A percentile compares a stretch with the other conserved stretches of the same genome.
Conservation (phyloP, 2,888 invertebrate genomes). For the Xestobium rufovillosum region DNA sequence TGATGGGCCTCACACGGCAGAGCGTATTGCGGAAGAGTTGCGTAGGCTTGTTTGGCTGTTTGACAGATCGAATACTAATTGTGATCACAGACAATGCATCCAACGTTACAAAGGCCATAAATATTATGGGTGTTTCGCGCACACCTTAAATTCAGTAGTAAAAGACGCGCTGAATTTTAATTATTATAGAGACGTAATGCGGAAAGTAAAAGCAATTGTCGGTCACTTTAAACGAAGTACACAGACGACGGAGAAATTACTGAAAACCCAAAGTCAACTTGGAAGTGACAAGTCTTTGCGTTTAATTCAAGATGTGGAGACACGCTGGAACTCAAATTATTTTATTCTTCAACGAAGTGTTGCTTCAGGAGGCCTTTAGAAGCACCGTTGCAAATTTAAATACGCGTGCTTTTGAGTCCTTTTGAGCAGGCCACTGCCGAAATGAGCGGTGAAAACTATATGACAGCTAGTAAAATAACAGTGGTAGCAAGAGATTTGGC, state of each 20-base stretch:
- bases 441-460: background rate
- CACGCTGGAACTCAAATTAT: conserved; percentile 18
- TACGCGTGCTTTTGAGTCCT: conserved; percentile 22
- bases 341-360: conserved; percentile 15
- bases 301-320: conserved; percentile 14
- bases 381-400: conserved; percentile 15
- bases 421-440: conserved; percentile 9
- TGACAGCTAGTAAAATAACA: background rate
- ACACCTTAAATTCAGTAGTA: conserved; percentile 24
- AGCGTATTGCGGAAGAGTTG: conserved; percentile 24
- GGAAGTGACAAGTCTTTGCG: conserved; percentile 9
- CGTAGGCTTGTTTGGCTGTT: conserved; percentile 24
- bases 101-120: conserved; percentile 24
- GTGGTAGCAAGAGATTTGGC: conserved; percentile 1
- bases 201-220: too few relatives aligned
- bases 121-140: conserved; percentile 23
- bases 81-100: conserved; percentile 26
- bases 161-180: conserved; percentile 17
- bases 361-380: conserved; percentile 14
- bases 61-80: conserved; percentile 25
- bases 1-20: conserved; percentile 22
- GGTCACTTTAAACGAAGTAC: too few relatives aligned
- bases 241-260: conserved; percentile 29
- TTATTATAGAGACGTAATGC: too few relatives aligned
- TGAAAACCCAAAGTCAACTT: conserved; percentile 23